Base-by-base conservation (phyloP, 2,888 invertebrate genomes). In the Stenodema calcarata region DNA sequence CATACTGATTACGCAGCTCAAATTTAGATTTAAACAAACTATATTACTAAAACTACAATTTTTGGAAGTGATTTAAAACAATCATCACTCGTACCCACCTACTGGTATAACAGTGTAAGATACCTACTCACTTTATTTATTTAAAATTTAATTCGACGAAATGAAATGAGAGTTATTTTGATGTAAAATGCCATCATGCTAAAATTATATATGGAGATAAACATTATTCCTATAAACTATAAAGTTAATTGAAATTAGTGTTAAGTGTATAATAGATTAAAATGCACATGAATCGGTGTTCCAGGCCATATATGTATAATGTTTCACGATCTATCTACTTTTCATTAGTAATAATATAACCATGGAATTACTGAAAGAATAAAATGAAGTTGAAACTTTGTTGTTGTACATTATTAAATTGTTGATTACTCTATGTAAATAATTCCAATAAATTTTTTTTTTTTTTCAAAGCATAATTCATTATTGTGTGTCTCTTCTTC, bases 341-440 rank as follows among this genome's bases (percentile, higher is more conserved):
- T 69, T 82, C 82, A 69, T 82, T 82, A 82, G 82, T 69, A 44
- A 78, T 78, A 78, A 42, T n/a, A n/a, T 42, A 41, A 35, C 41
- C 23, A 47, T 54, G 54, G 16, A 12, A 30, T 73, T 80, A 54
- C 50, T 30, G 47, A n/a, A 54, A 50, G 50, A 80, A 54, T 16
- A 47, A 54, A 54, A 41, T 41, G 27, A 82, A 62, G 41, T 69
- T 82, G 69, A 82, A 82, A 23, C 1, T 82, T 69, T 82, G 62
- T 82, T 82, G 82, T 82, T 82, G 82, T 82, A 82, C 30, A 42
- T 35, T 82, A 82, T 69, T 82, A 41, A 44, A 82, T 82, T 82
- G 82, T 82, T 82, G 47, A 82, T 82, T 50, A 41, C 69, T 82
- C 82, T 69, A 78, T 78, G 82, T 82, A 82, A 82, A 82, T 82